Evolutionary conservation across 2,113 vertebrate species (phyloP), one percentile per base, ranked within the genome.

Genomic region (Podarcis muralis): DNA sequence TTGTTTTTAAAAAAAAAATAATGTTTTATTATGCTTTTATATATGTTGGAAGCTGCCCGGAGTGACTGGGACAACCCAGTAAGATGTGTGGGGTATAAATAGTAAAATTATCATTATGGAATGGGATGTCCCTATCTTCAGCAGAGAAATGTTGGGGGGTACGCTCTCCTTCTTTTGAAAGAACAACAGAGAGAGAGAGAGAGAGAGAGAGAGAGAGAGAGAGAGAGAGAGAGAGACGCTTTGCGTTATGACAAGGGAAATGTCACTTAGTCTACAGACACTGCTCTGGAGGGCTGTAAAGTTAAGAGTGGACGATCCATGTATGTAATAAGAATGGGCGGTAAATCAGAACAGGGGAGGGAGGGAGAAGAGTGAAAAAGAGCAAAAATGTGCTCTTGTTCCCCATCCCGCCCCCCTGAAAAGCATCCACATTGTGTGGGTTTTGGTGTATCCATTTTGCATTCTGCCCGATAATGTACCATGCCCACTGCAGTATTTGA

Each of bases 401-500:
- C 7, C 20, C 48, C n/a, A 59, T 4, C 32, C 22, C 2, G n/a
- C 37, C 37, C 37, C 30, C 74, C 22, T 57, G 27, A 82, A 22
- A 25, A 35, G 80, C 15, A 94, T 85, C 81, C 85, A 92, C 93
- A 85, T 91, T 91, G 87, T 76, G 12, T 93, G 91, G 85, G 90
- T 94, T 57, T 95, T 94, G 90, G 66, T 88, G 90, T 93, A 91
- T 94, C 93, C 90, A 65, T 92, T 93, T 96, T 94, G 92, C 92
- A 95, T 96, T 95, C 94, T 91, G 93, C 92, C 92, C 89, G 74
- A 90, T 93, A 93, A 91, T 83, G 62, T 79, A 71, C 92, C 94
- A 94, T 89, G 94, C 93, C 80, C 91, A 89, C 89, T 92, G 85
- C 32, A 37, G 92, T 76, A 35, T 93, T 85, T 91, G 91, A 88